phyloP scores from a whole-genome alignment of 2,113 vertebrate genomes.

The Phocoena sinus region DNA sequence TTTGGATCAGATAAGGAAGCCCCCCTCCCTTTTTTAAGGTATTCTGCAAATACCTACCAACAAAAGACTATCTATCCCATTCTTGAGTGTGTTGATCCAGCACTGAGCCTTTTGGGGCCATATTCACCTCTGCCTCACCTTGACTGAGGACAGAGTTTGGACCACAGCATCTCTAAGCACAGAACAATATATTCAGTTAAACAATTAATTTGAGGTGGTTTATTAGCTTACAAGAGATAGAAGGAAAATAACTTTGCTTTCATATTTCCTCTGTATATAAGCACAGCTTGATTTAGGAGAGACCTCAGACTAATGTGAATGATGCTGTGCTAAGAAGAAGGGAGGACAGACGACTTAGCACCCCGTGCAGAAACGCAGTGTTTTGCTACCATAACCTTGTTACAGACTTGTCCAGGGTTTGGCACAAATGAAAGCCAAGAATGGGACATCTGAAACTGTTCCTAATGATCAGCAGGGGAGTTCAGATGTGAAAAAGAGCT shows the following conservation, averaged over 20 bases:
- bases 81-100: background rate
- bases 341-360: background rate
- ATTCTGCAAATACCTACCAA: background rate
- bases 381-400: background rate
- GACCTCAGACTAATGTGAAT: background rate
- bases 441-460: constrained; percentile 12
- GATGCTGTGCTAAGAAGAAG: background rate
- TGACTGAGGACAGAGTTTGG: background rate
- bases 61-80: background rate
- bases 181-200: background rate
- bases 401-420: background rate
- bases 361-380: background rate
- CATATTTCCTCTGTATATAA: background rate
- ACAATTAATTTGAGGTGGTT: background rate
- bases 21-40: background rate
- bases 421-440: background rate
- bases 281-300: background rate
- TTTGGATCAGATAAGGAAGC: background rate
- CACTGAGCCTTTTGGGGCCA: background rate
- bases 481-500: constrained; percentile 40
- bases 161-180: background rate
- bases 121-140: background rate
- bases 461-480: constrained; percentile 26
- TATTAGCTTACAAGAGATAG: background rate
- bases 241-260: background rate